phyloP scores from a whole-genome alignment of 2,888 invertebrate genomes.

The Limnephilus auricula region DNA sequence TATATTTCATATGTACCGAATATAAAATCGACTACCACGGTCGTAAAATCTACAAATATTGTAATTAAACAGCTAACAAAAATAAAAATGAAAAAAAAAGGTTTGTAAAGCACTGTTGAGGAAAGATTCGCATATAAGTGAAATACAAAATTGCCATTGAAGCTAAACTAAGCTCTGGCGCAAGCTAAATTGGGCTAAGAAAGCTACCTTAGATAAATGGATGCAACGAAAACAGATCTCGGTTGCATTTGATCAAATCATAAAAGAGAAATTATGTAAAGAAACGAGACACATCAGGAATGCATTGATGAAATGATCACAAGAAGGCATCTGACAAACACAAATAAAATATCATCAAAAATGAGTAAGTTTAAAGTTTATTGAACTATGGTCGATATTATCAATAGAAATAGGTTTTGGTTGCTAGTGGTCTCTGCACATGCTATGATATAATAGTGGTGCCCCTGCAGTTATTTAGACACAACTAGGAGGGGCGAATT shows the following conservation, averaged over 20 bases:
- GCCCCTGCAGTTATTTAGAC: constrained; percentile 31
- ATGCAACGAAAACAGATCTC: neutral
- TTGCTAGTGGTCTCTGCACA: constrained; percentile 14
- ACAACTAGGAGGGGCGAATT: constrained; percentile 57
- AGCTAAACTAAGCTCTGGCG: neutral
- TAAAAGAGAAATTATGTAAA: neutral
- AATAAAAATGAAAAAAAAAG: too few species aligned
- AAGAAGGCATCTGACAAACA: neutral
- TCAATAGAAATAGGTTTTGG: neutral
- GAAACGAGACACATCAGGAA: neutral
- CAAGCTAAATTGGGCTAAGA: neutral
- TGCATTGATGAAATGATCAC: neutral
- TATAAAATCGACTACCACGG: too few species aligned
- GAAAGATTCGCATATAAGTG: too few species aligned
- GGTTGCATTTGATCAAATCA: neutral
- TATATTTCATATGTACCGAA: too few species aligned
- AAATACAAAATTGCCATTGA: neutral
- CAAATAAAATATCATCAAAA: neutral
- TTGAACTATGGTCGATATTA: neutral
- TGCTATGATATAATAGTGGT: constrained; percentile 10
- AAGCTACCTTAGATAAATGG: neutral
- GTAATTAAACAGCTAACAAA: too few species aligned
- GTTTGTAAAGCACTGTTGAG: too few species aligned
- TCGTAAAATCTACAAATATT: too few species aligned
- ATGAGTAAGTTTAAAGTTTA: neutral